phyloP scores from a whole-genome alignment of 1,140 invertebrate species.

The Drosophila biarmipes region DNA sequence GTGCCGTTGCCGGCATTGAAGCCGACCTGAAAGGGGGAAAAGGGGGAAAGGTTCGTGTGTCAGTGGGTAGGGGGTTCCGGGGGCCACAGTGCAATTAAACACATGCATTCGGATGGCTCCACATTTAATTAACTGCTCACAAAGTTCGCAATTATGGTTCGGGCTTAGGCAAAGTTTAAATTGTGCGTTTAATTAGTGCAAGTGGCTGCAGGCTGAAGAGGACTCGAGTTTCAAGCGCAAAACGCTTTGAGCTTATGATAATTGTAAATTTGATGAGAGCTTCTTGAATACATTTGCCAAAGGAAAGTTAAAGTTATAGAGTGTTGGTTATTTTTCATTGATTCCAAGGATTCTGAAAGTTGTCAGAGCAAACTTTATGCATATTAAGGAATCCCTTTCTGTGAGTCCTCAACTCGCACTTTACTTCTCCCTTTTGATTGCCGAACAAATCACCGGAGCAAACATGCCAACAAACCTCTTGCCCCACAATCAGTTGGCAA shows the following conservation, averaged over 20 bases:
- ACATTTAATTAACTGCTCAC: constrained; percentile 53
- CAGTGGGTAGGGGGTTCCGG: background rate
- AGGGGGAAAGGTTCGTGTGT: constrained; percentile 12
- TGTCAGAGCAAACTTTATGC: background rate
- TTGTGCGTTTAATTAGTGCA: constrained; percentile 45
- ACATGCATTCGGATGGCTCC: constrained; percentile 19
- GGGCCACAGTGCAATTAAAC: constrained; percentile 19
- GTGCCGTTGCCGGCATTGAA: constrained; percentile 98
- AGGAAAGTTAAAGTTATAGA: background rate
- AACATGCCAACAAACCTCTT: constrained; percentile 17
- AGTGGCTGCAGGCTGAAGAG: constrained; percentile 37
- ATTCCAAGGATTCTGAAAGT: background rate
- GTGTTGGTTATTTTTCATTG: no score
- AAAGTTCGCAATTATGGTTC: constrained; percentile 51
- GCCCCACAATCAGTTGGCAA: constrained; percentile 16
- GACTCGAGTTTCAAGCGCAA: constrained; percentile 2
- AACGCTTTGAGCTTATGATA: constrained; percentile 20
- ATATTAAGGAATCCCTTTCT: background rate
- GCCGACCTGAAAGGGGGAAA: constrained; percentile 89
- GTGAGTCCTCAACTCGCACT: background rate
- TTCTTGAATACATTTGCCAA: background rate
- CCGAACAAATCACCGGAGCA: constrained; percentile 18
- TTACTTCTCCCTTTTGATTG: constrained; percentile 14
- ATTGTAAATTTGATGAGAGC: constrained; percentile 13
- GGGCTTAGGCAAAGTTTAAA: constrained; percentile 50